Base-by-base conservation (phyloP, 2,888 invertebrate genomes). In the Congeria kusceri region DNA sequence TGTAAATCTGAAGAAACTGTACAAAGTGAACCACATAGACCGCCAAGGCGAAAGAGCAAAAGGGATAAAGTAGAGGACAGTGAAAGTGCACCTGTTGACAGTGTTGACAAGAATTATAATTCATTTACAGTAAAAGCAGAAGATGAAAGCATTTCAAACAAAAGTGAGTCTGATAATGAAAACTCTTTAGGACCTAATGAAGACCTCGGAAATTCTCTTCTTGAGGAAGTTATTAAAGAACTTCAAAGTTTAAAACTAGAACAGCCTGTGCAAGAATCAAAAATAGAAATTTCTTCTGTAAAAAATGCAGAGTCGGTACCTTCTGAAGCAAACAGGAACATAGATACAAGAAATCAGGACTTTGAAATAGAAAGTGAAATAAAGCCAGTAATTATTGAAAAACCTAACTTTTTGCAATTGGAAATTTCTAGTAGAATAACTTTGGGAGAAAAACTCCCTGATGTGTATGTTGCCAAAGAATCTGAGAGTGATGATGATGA, bases 281-380 rank as follows among this genome's bases (percentile, higher is more conserved):
- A 69, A 20, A 58, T 67, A 47, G 70, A 73, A 46, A 18, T 67
- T 27, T 53, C n/a, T 39, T 28, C 59, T 28, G 67, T 73, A 20
- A 68, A 61, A 56, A 70, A 47, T 39, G 49, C 67, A 49, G 72
- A 69, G 65, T 49, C 23, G 46, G 44, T 68, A 27, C 73, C 66
- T 28, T 18, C 56, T 9, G 29, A 72, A 62, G 39, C 64, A 2
- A 53, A 11, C 23, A 53, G 25, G n/a, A 53, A 20, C 9, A 53
- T 2, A 53, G 53, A 53, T 15, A 39, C 39, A 39, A 39, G 3
- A 23, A 65, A 29, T 62, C 61, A 58, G 18, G 64, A 56, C 56
- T 44, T 68, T 59, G 46, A 56, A 53, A 65, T 75, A 27, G 81
- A 77, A 56, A 63, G 72, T 69, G 84, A 79, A 70, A 83, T 83